Evolutionary conservation across 1,140 invertebrate genomes (phyloP).

Genomic region (Ptiloglossa arizonensis): DNA sequence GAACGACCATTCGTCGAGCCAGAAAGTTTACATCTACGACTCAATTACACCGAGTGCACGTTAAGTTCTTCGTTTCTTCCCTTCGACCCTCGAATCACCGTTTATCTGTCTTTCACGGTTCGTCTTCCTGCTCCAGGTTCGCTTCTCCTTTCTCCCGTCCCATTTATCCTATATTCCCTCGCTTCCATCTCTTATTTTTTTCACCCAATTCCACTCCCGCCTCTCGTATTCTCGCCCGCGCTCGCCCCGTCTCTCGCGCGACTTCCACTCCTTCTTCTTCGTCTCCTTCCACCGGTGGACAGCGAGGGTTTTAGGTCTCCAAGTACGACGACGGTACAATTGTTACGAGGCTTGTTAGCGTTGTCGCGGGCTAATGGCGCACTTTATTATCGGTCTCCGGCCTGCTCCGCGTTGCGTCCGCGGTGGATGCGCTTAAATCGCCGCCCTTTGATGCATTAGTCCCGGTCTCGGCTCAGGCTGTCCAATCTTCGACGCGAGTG

Average conservation of each 20-base stretch:
- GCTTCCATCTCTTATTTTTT: neutral
- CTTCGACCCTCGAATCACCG: neutral
- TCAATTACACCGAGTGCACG: neutral
- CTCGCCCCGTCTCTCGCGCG: slow-evolving; percentile 34
- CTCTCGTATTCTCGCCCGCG: slow-evolving; percentile 51
- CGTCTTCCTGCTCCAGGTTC: slow-evolving; percentile 33
- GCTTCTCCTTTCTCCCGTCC: slow-evolving; percentile 32
- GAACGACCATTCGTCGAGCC: too few species aligned
- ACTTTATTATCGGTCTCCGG: slow-evolving; percentile 74
- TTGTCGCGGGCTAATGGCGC: slow-evolving; percentile 77
- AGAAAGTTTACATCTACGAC: too few species aligned
- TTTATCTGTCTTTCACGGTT: neutral
- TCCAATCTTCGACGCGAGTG: slow-evolving; percentile 36
- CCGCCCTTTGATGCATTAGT: slow-evolving; percentile 50
- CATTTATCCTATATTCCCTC: too few species aligned
- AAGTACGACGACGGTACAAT: slow-evolving; percentile 78
- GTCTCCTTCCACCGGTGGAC: slow-evolving; percentile 35
- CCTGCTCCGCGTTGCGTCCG: slow-evolving; percentile 19
- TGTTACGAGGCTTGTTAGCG: slow-evolving; percentile 78
- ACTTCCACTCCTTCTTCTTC: slow-evolving; percentile 42
- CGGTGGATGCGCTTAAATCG: slow-evolving; percentile 40
- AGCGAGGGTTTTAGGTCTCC: slow-evolving; percentile 73
- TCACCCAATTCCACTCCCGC: slow-evolving; percentile 34
- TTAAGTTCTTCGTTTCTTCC: slow-evolving; percentile 26
- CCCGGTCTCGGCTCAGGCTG: slow-evolving; percentile 2